Evolutionary conservation across 2,797 vertebrate species (phyloP), one percentile per base, ranked within the genome.

Genomic region (Avahi laniger): DNA sequence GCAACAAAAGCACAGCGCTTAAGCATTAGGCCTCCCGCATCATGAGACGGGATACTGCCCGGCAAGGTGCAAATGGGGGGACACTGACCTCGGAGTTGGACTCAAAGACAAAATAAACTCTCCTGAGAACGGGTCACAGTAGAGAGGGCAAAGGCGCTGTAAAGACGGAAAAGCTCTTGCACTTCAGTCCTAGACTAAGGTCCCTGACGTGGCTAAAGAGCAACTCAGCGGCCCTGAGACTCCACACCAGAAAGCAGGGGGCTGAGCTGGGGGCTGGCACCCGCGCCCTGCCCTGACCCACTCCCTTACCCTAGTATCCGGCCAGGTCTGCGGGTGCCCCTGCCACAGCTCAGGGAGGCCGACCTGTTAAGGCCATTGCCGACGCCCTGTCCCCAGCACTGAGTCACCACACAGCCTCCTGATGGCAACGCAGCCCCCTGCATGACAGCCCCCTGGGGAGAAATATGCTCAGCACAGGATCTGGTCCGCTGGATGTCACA

Each of bases 121-220:
- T 18, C 35, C 14, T 5, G 18, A 63, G 84, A 57, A 57, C 0
- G 2, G 30, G 35, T 30, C 70, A 57, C 7, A 72, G 18, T 35
- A 52, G 67, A n/a, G 86, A 33, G 28, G 28, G 13, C 18, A 26
- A 81, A 75, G n/a, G 43, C 28, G 67, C 35, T 0, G 0, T 7
- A 65, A 13, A 38, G 38, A 65, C 2, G 22, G 59, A n/a, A 5
- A n/a, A 22, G 10, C 17, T 69, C 20, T 48, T 0, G 7, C 0
- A 2, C 38, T 76, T 73, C 33, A 15, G 59, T n/a, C 28, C 86
- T 30, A 83, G 61, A 24, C 2, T 14, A 54, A 82, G 61, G 59
- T 61, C 14, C 14, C 26, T 12, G 33, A 20, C 4, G 1, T 0
- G 35, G 65, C 48, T 20, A 41, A 57, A 59, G 38, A 70, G 57